Evolutionary conservation across 2,888 invertebrate species (phyloP), one percentile per base, ranked within the genome.

Genomic region (Cheilosia scutellata): DNA sequence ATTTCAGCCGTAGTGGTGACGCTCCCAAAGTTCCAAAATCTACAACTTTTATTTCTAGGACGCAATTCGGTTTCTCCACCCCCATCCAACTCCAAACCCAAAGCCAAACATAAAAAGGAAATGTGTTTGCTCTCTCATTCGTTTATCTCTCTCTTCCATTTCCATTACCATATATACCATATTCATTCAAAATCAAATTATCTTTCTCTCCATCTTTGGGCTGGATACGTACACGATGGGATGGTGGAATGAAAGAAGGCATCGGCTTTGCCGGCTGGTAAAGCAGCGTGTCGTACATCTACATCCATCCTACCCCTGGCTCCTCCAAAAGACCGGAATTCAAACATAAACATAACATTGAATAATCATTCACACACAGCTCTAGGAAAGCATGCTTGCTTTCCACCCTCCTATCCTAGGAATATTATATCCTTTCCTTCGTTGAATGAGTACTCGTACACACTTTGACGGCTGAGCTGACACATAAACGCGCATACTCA

Each of bases 271-370:
- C 80, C 86, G 86, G 86, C 82, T 76, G 80, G n/a, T 27, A 37
- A 27, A 49, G 47, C 65, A 77, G 77, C 82, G 53, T 82, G 82
- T 65, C 71, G 25, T 62, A 13, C 33, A 33, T 13, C 4, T n/a
- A 7, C n/a, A 37, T 49, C 20, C 13, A 13, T 40, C 16, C 47
- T 44, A 13, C 40, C 55, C 40, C 47, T 53, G 13, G 13, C 60
- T 9, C 29, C 16, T 47, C 58, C 25, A 20, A 0, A 57, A 47
- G 76, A 72, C 76, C 76, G 80, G 76, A 80, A 86, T 86, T 72
- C 80, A 77, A 86, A 86, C 86, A 86, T 80, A 86, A 86, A 86
- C 86, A 82, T 86, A 86, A 82, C 86, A 86, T 86, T 86, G 86
- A 82, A 86, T 82, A 86, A 76, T 72, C 86, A 80, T 86, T 86